Base-by-base conservation (phyloP, 2,797 vertebrate species). In the Notoglanidium macrostoma region DNA sequence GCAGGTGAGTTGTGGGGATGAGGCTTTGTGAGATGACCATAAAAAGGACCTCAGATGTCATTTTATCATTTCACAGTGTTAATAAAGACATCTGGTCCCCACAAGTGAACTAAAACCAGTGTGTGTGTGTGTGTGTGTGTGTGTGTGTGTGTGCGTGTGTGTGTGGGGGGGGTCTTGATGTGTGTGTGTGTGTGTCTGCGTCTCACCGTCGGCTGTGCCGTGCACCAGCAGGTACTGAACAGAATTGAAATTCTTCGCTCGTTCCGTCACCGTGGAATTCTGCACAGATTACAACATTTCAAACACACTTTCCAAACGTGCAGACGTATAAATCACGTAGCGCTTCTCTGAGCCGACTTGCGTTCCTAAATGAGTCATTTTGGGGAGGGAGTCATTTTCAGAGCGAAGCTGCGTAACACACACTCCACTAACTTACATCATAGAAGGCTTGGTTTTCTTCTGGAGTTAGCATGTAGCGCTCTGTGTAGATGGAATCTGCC, bases 211-310 rank as follows among this genome's bases (percentile, higher is more conserved):
- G 93, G 98, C 98, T 90, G 97, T 99, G 93, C 98, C 98, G 86
- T 99, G 98, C 95, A 99, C 94, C 92, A 99, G 96, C 86, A 99
- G 97, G 93, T 99, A 99, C 35, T 98, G 91, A 89, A 99, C 97
- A 49, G 95, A 93, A 89, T 95, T 96, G 96, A 99, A 99, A 83
- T 98, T 97, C 92, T 95, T 95, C 88, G 98, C 98, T 94, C 97
- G 96, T 90, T 90, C 96, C 88, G 96, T 98, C 90, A 99, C 98
- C 40, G 98, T 98, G 87, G 98, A 97, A 95, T 95, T 98, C 98
- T 99, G 93, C 78, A 88, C 86, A 91, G 86, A 86, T 84, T 57
- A 86, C 35, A 87, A 78, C 68, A 87, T 10, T 44, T 46, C 72
- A 84, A 86, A 72, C 54, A 79, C n/a, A 51, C 73, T 40, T 57